Conservation (phyloP, 2,888 invertebrate genomes). For the Caenorhabditis sp. region DNA sequence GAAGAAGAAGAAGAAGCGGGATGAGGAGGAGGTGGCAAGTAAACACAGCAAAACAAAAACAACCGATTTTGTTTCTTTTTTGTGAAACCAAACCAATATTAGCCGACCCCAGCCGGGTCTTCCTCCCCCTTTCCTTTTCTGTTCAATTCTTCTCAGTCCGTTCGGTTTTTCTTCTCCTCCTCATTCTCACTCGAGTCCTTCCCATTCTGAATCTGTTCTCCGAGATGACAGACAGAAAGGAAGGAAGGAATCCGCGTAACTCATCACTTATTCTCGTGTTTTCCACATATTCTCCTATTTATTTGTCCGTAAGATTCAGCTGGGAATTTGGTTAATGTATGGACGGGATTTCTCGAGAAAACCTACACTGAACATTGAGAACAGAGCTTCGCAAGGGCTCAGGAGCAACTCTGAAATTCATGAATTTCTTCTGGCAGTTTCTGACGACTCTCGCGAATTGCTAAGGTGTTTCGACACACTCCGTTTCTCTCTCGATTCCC, state of each 20-base stretch:
- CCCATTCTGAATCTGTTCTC: background rate
- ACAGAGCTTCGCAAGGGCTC: background rate
- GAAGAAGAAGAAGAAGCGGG: background rate
- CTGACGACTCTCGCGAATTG: background rate
- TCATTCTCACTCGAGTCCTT: background rate
- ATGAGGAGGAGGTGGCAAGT: constrained; percentile 16
- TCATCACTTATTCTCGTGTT: constrained; percentile 47
- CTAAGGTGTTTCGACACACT: background rate
- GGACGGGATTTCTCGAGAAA: background rate
- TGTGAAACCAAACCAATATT: constrained; percentile 16
- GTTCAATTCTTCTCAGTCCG: background rate
- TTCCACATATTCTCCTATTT: background rate
- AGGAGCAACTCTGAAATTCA: constrained; percentile 1
- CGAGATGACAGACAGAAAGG: no score
- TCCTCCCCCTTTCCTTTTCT: constrained; percentile 16
- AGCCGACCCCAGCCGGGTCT: constrained; percentile 25
- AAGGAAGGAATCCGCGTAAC: no score
- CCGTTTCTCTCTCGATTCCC: background rate
- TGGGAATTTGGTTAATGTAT: background rate
- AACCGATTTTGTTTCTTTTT: constrained; percentile 51
- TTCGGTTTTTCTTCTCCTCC: background rate
- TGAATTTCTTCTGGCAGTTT: background rate
- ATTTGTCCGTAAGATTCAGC: background rate
- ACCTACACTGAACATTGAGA: background rate
- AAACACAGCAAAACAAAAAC: constrained; percentile 51